A percentile compares a stretch with the other conserved stretches of the same genome.
phyloP scores from a whole-genome alignment of 2,113 vertebrate genomes.

The Atlantisia rogersi region DNA sequence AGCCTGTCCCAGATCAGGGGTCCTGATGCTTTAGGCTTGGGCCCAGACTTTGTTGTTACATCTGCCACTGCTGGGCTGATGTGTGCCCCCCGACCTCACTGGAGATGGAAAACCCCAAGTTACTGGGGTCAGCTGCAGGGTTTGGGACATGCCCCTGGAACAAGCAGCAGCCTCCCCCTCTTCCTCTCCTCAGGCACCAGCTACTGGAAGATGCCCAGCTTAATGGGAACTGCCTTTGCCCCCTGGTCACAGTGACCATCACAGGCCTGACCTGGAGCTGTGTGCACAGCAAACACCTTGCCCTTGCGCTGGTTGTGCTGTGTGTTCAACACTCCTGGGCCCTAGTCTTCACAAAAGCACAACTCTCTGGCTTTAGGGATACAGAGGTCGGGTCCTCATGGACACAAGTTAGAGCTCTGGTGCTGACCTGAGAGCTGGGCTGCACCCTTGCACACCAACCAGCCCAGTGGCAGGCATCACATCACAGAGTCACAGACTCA shows the following conservation, averaged over 20 bases:
- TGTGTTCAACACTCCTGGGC: neutral
- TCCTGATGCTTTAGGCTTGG: too few relatives aligned
- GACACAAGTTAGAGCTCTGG: neutral
- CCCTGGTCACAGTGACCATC: neutral
- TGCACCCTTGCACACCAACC: neutral
- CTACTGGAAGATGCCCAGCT: neutral
- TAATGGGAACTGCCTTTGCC: neutral
- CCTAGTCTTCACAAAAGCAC: neutral
- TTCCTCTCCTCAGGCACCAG: neutral
- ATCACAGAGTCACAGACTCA: neutral
- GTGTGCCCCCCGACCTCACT: fast-evolving
- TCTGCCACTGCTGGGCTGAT: neutral
- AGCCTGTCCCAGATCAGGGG: too few relatives aligned
- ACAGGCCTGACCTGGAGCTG: neutral
- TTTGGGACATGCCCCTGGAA: neutral
- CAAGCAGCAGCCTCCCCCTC: neutral
- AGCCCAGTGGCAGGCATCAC: slow-evolving; percentile 1
- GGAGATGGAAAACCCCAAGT: neutral
- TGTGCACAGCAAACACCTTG: neutral
- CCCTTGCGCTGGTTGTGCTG: neutral
- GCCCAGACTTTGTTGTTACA: neutral
- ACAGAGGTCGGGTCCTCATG: neutral
- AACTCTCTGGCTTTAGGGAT: neutral
- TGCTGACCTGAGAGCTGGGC: neutral
- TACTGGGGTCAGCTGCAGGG: neutral